Evolutionary conservation across 2,888 invertebrate genomes (phyloP).

Genomic region (Apamea epomidion): DNA sequence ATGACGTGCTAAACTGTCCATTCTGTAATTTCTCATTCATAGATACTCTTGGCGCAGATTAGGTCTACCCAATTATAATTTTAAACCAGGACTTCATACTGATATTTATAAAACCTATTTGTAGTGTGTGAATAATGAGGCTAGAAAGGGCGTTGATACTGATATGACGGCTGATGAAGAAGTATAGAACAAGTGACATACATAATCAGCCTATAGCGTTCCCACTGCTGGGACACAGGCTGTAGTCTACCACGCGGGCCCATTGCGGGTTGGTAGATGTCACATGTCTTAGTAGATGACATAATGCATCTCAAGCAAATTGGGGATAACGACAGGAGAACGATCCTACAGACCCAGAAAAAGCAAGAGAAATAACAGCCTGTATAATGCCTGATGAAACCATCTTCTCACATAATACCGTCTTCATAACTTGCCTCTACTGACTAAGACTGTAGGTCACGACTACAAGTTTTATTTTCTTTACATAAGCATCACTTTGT

Average conservation of each 20-base stretch:
- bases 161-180: neutral
- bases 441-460: constrained; percentile 59
- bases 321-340: too few species aligned
- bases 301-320: neutral
- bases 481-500: constrained; percentile 66
- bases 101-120: neutral
- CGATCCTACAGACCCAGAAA: neutral
- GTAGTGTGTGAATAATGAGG: neutral
- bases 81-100: neutral
- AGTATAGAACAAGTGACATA: neutral
- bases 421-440: neutral
- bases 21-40: constrained; percentile 3
- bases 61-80: neutral
- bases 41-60: neutral
- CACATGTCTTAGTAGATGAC: too few species aligned
- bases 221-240: too few species aligned
- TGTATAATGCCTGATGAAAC: too few species aligned
- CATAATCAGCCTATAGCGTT: too few species aligned
- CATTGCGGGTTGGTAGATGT: too few species aligned
- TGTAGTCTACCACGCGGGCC: too few species aligned
- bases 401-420: neutral
- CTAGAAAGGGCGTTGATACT: neutral
- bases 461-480: constrained; percentile 57
- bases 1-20: neutral
- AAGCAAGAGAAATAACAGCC: neutral